phyloP scores from a whole-genome alignment of 2,888 invertebrate genomes.

The Agrotis exclamationis region DNA sequence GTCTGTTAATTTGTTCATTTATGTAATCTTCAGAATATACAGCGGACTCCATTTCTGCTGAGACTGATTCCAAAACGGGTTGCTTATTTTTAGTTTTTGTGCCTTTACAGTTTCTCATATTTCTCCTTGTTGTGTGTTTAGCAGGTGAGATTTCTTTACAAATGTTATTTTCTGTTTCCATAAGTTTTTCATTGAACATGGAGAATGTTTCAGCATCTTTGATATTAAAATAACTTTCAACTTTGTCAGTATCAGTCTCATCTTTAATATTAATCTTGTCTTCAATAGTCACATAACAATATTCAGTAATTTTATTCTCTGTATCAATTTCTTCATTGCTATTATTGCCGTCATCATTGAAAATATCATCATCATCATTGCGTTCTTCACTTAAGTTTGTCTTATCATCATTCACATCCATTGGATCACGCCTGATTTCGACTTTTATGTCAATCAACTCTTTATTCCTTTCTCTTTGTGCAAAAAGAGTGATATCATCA shows the following conservation, averaged over 20 bases:
- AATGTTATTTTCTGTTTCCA: background rate
- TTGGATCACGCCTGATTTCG: background rate
- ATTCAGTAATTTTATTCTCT: background rate
- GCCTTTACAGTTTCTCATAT: too few species aligned
- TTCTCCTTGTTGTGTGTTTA: too few species aligned
- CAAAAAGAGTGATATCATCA: conserved; percentile 43
- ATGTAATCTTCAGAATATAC: conserved; percentile 8
- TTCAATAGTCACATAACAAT: background rate
- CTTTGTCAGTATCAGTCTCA: background rate
- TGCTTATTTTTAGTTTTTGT: background rate
- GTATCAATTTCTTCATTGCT: background rate
- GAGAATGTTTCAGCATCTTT: background rate
- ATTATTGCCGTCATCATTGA: background rate
- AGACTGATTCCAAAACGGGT: background rate
- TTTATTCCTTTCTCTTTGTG: conserved; percentile 25
- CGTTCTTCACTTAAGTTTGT: conserved; percentile 1
- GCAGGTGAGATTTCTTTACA: background rate
- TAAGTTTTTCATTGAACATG: background rate
- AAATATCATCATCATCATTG: background rate
- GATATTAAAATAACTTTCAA: background rate
- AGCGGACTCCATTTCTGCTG: background rate
- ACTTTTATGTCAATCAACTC: conserved; percentile 7
- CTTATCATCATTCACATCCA: conserved; percentile 4
- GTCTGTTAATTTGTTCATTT: conserved; percentile 43
- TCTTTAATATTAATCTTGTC: conserved; percentile 5